Evolutionary conservation across 2,797 vertebrate species (phyloP).

Genomic region (Cirrhinus molitorella): DNA sequence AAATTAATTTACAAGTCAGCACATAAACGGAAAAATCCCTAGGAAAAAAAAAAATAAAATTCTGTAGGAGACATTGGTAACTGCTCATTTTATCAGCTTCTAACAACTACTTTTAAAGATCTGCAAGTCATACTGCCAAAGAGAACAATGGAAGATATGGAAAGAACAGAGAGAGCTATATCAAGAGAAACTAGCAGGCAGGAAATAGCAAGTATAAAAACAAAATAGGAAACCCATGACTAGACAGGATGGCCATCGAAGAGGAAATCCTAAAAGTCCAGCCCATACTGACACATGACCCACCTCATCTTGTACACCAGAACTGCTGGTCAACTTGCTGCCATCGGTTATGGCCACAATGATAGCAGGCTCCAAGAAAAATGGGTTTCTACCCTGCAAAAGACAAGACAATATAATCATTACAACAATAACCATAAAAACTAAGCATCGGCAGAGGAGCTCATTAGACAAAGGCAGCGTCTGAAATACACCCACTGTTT

Average conservation of each 20-base stretch:
- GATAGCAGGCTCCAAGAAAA: constrained; percentile 95
- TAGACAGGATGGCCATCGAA: neutral
- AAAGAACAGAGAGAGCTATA: neutral
- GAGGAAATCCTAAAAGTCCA: constrained; percentile 43
- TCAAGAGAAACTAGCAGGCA: neutral
- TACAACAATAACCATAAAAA: neutral
- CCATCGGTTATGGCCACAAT: constrained; percentile 95
- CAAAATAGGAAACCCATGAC: constrained; percentile 6
- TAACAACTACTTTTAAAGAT: neutral
- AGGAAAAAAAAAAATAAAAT: neutral
- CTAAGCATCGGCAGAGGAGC: neutral
- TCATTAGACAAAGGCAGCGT: neutral
- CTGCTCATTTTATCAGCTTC: neutral
- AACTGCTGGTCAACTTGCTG: constrained; percentile 89
- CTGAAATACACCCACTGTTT: neutral
- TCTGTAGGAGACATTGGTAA: neutral
- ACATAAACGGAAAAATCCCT: neutral
- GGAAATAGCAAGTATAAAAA: neutral
- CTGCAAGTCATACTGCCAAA: neutral
- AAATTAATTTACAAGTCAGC: constrained; percentile 12
- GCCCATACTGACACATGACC: constrained; percentile 62
- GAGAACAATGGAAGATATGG: neutral
- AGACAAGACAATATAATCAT: neutral
- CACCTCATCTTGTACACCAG: constrained; percentile 96
- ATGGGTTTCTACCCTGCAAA: constrained; percentile 92